phyloP scores from a whole-genome alignment of 2,888 invertebrate species.

The Darwinula stevensoni region DNA sequence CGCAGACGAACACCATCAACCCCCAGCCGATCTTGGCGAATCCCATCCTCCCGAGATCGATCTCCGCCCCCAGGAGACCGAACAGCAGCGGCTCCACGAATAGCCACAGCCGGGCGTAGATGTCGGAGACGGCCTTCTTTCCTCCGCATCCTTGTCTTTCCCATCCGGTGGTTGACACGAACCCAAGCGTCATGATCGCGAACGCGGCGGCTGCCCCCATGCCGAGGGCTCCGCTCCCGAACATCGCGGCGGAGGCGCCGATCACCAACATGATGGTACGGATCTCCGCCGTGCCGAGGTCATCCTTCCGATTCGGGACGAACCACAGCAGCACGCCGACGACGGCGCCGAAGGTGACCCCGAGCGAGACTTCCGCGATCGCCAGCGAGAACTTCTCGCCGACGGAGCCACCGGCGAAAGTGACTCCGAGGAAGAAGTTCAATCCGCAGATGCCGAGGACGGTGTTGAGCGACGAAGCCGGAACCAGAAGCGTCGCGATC shows the following conservation, averaged over 20 bases:
- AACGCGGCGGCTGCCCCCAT: slow-evolving; percentile 15
- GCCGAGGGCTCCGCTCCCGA: slow-evolving; percentile 14
- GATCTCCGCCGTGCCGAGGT: slow-evolving; percentile 7
- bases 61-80: slow-evolving; percentile 66
- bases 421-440: slow-evolving; percentile 57
- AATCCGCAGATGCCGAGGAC: slow-evolving; percentile 79
- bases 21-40: slow-evolving; percentile 13
- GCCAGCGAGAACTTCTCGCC: slow-evolving; percentile 14
- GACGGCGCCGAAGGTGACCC: slow-evolving; percentile 14
- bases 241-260: slow-evolving; percentile 14
- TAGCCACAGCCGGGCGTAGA: slow-evolving; percentile 82
- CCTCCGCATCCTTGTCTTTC: too few species aligned
- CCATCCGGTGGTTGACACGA: slow-evolving; percentile 28
- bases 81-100: slow-evolving; percentile 83
- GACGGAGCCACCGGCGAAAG: slow-evolving; percentile 24
- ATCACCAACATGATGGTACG: slow-evolving; percentile 13
- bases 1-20: neutral
- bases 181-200: slow-evolving; percentile 19
- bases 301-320: slow-evolving; percentile 12
- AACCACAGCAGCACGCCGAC: slow-evolving; percentile 16
- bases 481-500: slow-evolving; percentile 78
- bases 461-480: slow-evolving; percentile 79
- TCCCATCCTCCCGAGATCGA: slow-evolving; percentile 28
- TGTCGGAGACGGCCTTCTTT: slow-evolving; percentile 50
- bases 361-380: slow-evolving; percentile 16